Base-by-base conservation (phyloP, 30 jellyfish, hydroid and myxozoan species). In the Clytia hemisphaerica region DNA sequence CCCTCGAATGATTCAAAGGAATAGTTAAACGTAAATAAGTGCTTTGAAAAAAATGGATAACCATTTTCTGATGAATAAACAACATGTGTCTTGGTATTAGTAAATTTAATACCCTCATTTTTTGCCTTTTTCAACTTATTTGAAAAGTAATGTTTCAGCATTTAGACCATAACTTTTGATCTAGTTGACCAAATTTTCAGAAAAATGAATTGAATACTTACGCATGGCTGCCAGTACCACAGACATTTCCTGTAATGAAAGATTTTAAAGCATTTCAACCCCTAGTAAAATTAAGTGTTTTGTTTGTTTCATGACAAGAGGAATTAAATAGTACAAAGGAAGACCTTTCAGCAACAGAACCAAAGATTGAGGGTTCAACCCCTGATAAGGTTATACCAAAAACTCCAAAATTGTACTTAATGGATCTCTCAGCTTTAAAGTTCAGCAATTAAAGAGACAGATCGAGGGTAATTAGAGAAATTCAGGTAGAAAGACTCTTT, bases 171-270 rank as follows among this genome's bases (percentile, higher is more conserved):
- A n/a, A n/a, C n/a, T n/a, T n/a, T n/a, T n/a, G n/a, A n/a, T n/a
- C n/a, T n/a, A n/a, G n/a, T n/a, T n/a, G n/a, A n/a, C n/a, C n/a
- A n/a, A n/a, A 6, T 58, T 19, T 58, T 27, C 30, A 6, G 15
- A 6, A 27, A 6, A 32, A 2, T 24, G n/a, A 61, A 59, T 3
- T 4, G 3, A 37, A 28, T 1, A 71, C 95, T 45, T 67, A 75
- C 92, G 15, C 53, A 28, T 57, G 77, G 12, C 24, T 44, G 36
- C 77, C 94, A 12, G 58, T 72, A 18, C 95, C 95, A 68, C 95
- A 83, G 26, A 76, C 58, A 26, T 76, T 58, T 5, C 95, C 95
- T 83, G 30, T 5, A 34, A 60, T 30, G 16, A 30, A 51, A 63
- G 33, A 68, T n/a, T n/a, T n/a, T n/a, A n/a, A 6, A 5, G 83